These are phyloP conservation scores for Ennomos quercinarius DNA, from an alignment of 2,888 invertebrate species.

Conservation along the genomic window DNA sequence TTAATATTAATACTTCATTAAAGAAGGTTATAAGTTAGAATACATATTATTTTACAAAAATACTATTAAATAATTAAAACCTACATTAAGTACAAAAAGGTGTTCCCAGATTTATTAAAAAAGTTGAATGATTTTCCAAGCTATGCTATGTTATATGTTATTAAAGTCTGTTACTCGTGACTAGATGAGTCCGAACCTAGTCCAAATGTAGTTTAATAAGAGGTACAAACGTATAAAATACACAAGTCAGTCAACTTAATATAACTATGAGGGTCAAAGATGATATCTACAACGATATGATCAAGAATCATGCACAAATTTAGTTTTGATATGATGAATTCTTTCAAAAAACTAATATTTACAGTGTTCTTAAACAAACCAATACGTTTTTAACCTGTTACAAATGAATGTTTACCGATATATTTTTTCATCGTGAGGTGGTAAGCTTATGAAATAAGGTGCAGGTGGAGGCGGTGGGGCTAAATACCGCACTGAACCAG, in stretches of 20 bases:
- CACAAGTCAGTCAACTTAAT: slow-evolving; percentile 21
- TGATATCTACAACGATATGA: slow-evolving; percentile 67
- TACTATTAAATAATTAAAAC: slow-evolving; percentile 1
- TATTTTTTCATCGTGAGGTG: slow-evolving; percentile 87
- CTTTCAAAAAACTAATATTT: slow-evolving; percentile 54
- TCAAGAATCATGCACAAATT: slow-evolving; percentile 20
- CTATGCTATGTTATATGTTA: slow-evolving; percentile 8
- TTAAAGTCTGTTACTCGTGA: slow-evolving; percentile 44
- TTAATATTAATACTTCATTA: slow-evolving; percentile 17
- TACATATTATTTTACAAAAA: slow-evolving; percentile 5
- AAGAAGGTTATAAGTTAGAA: slow-evolving; percentile 26
- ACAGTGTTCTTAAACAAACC: slow-evolving; percentile 44
- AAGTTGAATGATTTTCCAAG: slow-evolving; percentile 11
- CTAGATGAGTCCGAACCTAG: slow-evolving; percentile 52
- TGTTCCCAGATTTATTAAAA: slow-evolving; percentile 5
- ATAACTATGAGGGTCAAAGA: slow-evolving; percentile 28
- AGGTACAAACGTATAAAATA: slow-evolving; percentile 20
- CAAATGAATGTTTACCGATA: slow-evolving; percentile 77
- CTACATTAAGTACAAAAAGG: too few species aligned
- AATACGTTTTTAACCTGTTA: slow-evolving; percentile 2
- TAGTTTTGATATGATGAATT: slow-evolving; percentile 48
- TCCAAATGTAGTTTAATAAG: slow-evolving; percentile 33
- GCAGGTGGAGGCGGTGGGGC: slow-evolving; percentile 87
- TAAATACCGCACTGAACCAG: slow-evolving; percentile 81
- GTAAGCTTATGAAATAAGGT: slow-evolving; percentile 87